phyloP scores from a whole-genome alignment of 2,797 vertebrate species.

The Pseudomugil gertrudae region DNA sequence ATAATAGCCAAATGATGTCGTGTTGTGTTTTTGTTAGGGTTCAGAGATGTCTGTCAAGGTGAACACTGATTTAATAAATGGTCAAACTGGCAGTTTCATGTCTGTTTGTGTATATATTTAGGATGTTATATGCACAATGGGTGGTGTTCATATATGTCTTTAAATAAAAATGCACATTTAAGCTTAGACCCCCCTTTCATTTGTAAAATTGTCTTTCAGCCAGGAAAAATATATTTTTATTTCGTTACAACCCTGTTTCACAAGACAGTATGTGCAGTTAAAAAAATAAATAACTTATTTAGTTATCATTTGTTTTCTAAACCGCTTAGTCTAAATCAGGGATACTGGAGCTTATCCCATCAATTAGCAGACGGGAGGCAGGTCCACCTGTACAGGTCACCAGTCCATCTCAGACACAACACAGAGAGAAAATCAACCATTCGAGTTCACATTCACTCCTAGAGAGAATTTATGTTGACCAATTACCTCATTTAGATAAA shows the following conservation, averaged over 20 bases:
- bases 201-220: too few relatives aligned
- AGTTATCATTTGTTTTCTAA: too few relatives aligned
- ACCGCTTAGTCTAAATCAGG: too few relatives aligned
- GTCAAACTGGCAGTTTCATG: neutral
- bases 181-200: neutral
- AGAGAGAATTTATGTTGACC: too few relatives aligned
- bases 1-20: slow-evolving; percentile 6
- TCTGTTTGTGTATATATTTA: neutral
- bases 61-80: neutral
- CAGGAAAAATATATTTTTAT: too few relatives aligned
- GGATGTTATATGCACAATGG: neutral
- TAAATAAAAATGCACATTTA: neutral
- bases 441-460: too few relatives aligned
- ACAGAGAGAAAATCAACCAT: too few relatives aligned
- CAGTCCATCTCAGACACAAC: too few relatives aligned
- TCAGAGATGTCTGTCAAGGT: neutral
- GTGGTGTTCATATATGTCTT: neutral
- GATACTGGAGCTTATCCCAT: too few relatives aligned
- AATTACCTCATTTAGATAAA: neutral
- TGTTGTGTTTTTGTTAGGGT: slow-evolving; percentile 5
- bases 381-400: too few relatives aligned
- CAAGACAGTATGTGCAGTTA: neutral
- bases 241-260: neutral
- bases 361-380: too few relatives aligned
- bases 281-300: neutral